phyloP scores from a whole-genome alignment of 2,797 vertebrate species.

The Esox lucius region DNA sequence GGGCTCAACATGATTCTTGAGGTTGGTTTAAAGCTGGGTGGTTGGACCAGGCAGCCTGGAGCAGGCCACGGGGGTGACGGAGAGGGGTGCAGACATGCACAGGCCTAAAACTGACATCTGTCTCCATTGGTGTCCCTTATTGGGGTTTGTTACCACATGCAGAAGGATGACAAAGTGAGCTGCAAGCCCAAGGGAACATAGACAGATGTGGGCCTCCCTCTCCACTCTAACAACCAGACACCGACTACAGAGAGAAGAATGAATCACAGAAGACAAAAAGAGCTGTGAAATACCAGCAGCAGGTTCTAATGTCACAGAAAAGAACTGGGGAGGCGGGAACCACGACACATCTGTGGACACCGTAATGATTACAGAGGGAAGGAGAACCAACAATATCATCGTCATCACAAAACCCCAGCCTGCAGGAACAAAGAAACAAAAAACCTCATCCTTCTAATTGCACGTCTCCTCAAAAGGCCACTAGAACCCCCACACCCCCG shows the following conservation, averaged over 20 bases:
- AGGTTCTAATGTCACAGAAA: constrained; percentile 7
- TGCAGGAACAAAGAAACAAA: not conserved
- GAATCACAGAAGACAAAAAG: constrained; percentile 28
- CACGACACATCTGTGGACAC: constrained; percentile 11
- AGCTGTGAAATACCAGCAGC: constrained; percentile 1
- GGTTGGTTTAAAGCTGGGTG: constrained; percentile 45
- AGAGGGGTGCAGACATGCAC: constrained; percentile 27
- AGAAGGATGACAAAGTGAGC: constrained; percentile 25
- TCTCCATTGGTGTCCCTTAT: constrained; percentile 30
- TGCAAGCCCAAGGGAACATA: constrained; percentile 17
- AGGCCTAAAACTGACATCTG: constrained; percentile 33
- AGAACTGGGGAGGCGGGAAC: not conserved
- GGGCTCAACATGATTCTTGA: constrained; percentile 43
- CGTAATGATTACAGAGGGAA: not conserved
- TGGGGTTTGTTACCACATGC: constrained; percentile 48
- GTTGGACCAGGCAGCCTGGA: constrained; percentile 21
- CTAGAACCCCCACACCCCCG: constrained; percentile 22
- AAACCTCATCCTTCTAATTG: constrained; percentile 30
- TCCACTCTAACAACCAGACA: constrained; percentile 15
- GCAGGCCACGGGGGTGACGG: constrained; percentile 22
- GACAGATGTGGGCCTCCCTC: constrained; percentile 33
- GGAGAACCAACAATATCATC: constrained; percentile 7
- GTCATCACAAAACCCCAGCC: not conserved
- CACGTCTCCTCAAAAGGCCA: constrained; percentile 41
- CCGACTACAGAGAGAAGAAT: constrained; percentile 33